Evolutionary conservation across 2,113 vertebrate species (phyloP).

Genomic region (Thermophis baileyi): DNA sequence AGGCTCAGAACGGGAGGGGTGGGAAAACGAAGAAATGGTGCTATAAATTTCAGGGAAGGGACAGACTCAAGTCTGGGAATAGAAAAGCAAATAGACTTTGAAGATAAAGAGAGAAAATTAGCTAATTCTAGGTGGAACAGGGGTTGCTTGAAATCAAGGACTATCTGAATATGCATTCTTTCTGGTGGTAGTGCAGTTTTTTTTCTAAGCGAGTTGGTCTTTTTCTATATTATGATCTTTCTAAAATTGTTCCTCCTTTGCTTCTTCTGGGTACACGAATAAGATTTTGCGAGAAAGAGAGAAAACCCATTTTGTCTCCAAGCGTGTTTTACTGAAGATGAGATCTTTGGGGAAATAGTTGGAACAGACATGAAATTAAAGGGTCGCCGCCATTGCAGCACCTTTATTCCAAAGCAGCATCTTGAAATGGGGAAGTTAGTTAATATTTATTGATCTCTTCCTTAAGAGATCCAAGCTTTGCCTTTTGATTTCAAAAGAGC

Average conservation of each 20-base stretch:
- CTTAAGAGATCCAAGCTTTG: background rate
- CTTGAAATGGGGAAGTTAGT: background rate
- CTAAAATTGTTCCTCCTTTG: no score
- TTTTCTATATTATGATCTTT: no score
- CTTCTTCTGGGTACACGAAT: background rate
- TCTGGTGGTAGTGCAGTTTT: no score
- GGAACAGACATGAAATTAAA: background rate
- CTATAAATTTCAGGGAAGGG: slow-evolving; percentile 48
- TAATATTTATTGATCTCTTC: background rate
- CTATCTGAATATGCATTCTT: no score
- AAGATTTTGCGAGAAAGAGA: background rate
- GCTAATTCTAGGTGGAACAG: background rate
- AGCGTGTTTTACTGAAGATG: background rate
- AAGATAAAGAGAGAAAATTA: background rate
- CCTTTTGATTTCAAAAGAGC: background rate
- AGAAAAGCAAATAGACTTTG: background rate
- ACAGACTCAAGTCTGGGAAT: background rate
- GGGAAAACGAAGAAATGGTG: slow-evolving; percentile 51
- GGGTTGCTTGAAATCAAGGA: background rate
- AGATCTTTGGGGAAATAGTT: background rate
- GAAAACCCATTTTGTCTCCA: background rate
- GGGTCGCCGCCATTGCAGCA: background rate
- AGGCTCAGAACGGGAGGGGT: slow-evolving; percentile 57
- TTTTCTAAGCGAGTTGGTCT: no score
- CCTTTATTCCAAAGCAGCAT: background rate